Evolutionary conservation across 2,113 vertebrate species (phyloP), one percentile per base, ranked within the genome.

Genomic region (Rhegmatorhina hoffmannsi): DNA sequence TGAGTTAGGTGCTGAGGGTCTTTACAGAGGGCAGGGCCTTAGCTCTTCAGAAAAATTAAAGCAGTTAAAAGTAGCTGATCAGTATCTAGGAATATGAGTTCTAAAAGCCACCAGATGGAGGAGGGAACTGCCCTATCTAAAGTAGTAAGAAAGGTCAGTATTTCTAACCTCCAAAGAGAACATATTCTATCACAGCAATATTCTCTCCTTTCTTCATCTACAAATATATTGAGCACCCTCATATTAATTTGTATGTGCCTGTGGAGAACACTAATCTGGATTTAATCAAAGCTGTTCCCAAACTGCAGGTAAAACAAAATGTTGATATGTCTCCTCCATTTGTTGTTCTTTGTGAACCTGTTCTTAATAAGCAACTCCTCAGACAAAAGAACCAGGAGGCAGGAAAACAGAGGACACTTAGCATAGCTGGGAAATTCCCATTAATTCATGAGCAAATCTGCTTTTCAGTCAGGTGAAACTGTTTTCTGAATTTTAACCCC

Each of bases 391-490:
- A 63, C 28, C 1, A 5, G 59, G 49, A 84, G 87, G 74, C 17
- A 81, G 49, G 46, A 78, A 90, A 92, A 84, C n/a, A 77, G 67
- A 87, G 66, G 38, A 82, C 64, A 70, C 46, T 60, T 72, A 91
- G 40, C 59, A 87, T 50, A 63, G 78, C 53, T 62, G 73, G 79
- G 88, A 91, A 93, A 17, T 95, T 90, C 50, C 68, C 66, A 91
- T 82, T 90, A 94, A 92, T 94, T 81, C 79, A 67, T 53, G 84
- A 95, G 67, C 49, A 94, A 95, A 91, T 73, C 64, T 95, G 55
- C 52, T 94, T 69, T 94, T 90, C 66, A 84, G 28, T 60, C 60
- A 93, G 64, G 52, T 94, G 64, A 92, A 93, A 92, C 34, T 67
- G 44, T 83, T 62, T 83, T 88, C 78, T 87, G 56, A 91, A 63